Evolutionary conservation across 2,797 vertebrate species (phyloP), one percentile per base, ranked within the genome.

Genomic region (Scolopax rusticola): DNA sequence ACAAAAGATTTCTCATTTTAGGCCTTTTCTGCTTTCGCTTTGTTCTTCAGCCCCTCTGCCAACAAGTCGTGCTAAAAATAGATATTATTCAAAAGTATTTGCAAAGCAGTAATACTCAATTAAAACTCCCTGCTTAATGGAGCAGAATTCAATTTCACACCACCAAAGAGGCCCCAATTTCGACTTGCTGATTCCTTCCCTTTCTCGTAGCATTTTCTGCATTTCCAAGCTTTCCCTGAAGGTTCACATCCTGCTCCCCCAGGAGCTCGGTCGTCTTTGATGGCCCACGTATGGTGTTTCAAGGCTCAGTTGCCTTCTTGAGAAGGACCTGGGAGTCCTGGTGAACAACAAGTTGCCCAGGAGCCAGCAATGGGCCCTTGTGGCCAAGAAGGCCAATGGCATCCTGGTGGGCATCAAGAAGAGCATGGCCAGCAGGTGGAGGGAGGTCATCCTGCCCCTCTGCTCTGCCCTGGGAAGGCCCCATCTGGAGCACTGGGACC

Each of bases 121-220:
- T 74, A 95, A 95, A 96, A 95, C 45, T 33, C 19, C 10, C 12
- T 59, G 20, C 53, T 94, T 94, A 77, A 57, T 54, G 87, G 51
- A 43, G 78, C 53, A 75, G 40, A 88, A 89, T 79, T 68, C 61
- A 89, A 93, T 53, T 79, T 27, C 67, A 85, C 17, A 88, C 9
- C 56, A 60, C 41, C 38, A 61, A 67, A 89, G 68, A 84, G 20
- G 41, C 16, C 41, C 6, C 16, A 36, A 63, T 6, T 78, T 45
- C 48, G 20, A 63, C 8, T 57, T 84, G 54, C 38, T 6, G 32
- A 19, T 47, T 64, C 92, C 45, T 51, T 12, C 56, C 11, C 25
- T 19, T 28, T n/a, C 32, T 87, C 15, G 5, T 4, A 43, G 23
- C 25, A 10, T 54, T 51, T 75, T 28, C 45, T 38, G 12, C 47